phyloP scores from a whole-genome alignment of 1,140 invertebrate genomes.

The Macrocentrus cingulum region DNA sequence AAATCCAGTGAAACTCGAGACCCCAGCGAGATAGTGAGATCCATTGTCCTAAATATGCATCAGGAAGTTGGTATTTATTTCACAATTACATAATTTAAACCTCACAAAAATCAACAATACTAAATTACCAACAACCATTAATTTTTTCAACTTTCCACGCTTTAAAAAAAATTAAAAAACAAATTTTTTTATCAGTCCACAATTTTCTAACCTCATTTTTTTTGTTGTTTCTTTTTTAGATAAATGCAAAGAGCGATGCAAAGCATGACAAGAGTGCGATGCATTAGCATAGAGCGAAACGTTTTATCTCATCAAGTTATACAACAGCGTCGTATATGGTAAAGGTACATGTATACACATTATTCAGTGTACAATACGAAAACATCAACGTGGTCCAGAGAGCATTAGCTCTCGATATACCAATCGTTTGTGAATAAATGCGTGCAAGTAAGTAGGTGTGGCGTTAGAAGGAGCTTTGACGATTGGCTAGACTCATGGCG shows the following conservation, averaged over 20 bases:
- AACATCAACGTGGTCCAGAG: slow-evolving; percentile 15
- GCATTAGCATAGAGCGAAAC: too few relatives aligned
- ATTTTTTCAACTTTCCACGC: not conserved
- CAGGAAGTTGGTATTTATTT: not conserved
- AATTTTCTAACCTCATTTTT: too few relatives aligned
- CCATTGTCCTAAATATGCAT: not conserved
- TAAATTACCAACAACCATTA: not conserved
- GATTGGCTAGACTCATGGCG: slow-evolving; percentile 50
- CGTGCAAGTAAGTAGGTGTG: slow-evolving; percentile 51
- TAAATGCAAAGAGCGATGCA: too few relatives aligned
- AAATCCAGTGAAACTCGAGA: slow-evolving; percentile 1
- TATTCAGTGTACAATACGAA: slow-evolving; percentile 3
- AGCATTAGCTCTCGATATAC: too few relatives aligned
- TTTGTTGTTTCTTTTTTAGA: too few relatives aligned
- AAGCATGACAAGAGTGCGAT: too few relatives aligned
- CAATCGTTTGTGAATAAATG: slow-evolving; percentile 40
- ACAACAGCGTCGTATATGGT: slow-evolving; percentile 9
- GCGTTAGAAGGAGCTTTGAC: slow-evolving; percentile 41
- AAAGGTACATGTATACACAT: not conserved
- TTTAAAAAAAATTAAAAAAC: not conserved
- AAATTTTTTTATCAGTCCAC: too few relatives aligned
- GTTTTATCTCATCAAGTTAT: too few relatives aligned
- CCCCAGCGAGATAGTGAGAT: not conserved
- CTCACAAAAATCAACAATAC: not conserved
- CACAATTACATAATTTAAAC: not conserved